Base-by-base conservation (phyloP, 2,888 invertebrate genomes). In the Dorcus parallelipipedus region DNA sequence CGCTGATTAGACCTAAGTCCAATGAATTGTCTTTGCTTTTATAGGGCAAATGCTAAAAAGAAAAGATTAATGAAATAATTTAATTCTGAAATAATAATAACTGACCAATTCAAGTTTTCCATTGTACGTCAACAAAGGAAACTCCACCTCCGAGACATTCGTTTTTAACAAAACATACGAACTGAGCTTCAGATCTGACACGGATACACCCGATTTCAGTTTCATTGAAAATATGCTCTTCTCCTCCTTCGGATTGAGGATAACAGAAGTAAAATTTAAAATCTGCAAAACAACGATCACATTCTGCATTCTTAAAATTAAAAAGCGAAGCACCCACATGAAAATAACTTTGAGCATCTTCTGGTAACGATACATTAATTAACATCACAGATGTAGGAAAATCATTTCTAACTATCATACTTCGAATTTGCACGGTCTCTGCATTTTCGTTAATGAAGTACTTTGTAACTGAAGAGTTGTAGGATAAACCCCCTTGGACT, bases 361-460 rank as follows among this genome's bases (percentile, higher is more conserved):
- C 73, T 5, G 86, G 82, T 65, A 92, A 77, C 7, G 86, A 84
- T 45, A 89, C 82, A 74, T 91, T 90, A 61, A 86, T 86, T 62
- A 94, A 80, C 60, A 87, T 87, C 58, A 94, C 75, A 7, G 91
- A 86, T 66, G 86, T 82, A 69, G 86, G 83, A 75, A 90, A 92
- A 67, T 84, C 84, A 78, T 93, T 94, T 54, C 85, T 84, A 59
- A 91, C 81, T 58, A 70, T 69, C 49, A 78, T 71, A 17, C 57
- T 47, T n/a, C 61, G 47, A 17, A 54, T 26, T 52, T 81, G 79
- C 64, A 90, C 80, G 66, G 82, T 80, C 59, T 88, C 80, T 62
- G 81, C 80, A 17, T 73, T 71, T 23, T 75, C 66, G 62, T 74
- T 76, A 51, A 73, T 73, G 67, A 76, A 77, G 69, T 78, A 84